Evolutionary conservation across 2,797 vertebrate genomes (phyloP).

Genomic region (Propithecus perrieri): DNA sequence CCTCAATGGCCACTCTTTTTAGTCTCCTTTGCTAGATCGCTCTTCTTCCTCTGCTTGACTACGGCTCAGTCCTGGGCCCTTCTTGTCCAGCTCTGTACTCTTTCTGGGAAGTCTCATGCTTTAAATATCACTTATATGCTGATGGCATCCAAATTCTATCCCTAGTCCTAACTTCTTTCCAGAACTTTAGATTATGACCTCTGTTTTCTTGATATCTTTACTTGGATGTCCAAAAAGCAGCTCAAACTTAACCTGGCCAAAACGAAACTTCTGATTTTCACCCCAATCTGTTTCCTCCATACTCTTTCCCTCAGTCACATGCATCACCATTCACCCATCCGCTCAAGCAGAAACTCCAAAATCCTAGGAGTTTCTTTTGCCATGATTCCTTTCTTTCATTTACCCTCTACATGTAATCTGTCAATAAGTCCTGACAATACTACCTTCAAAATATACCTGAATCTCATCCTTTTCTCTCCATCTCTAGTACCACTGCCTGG

Average conservation of each 20-base stretch:
- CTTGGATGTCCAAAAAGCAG: background rate
- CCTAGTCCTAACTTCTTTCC: background rate
- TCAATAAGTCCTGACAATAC: background rate
- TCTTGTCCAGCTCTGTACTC: background rate
- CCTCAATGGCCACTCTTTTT: background rate
- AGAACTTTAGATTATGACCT: background rate
- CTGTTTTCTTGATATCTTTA: background rate
- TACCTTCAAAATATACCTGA: background rate
- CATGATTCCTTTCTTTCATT: background rate
- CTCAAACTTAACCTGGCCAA: background rate
- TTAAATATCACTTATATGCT: background rate
- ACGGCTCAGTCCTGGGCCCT: background rate
- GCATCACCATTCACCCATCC: background rate
- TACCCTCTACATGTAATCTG: background rate
- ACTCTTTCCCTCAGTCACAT: background rate
- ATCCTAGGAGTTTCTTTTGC: background rate
- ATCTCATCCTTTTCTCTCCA: background rate
- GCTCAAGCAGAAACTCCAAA: background rate
- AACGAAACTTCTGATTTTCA: background rate
- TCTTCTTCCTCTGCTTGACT: background rate
- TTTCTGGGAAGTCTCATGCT: background rate
- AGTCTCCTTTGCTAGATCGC: background rate
- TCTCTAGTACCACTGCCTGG: background rate
- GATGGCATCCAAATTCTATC: background rate
- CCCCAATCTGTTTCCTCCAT: background rate